A percentile compares a stretch with the other conserved stretches of the same genome.
Evolutionary conservation across 2,888 invertebrate species (phyloP).

Genomic region (Oligia fasciuncula): DNA sequence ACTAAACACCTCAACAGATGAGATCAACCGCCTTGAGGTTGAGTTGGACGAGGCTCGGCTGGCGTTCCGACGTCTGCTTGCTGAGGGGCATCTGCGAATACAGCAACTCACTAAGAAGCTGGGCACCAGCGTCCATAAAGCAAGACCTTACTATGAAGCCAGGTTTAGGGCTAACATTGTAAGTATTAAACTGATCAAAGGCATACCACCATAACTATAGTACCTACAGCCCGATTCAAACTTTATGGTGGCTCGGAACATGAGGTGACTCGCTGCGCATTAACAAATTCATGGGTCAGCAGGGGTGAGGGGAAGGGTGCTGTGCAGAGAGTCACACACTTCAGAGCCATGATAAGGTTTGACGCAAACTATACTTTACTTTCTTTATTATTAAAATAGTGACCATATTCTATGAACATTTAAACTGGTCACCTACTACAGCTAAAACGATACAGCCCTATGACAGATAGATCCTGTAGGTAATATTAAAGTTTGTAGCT

Average conservation of each 20-base stretch:
- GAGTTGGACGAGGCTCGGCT: slow-evolving; percentile 96
- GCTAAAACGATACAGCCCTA: neutral
- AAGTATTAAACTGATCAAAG: slow-evolving; percentile 67
- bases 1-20: slow-evolving; percentile 97
- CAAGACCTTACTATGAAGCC: slow-evolving; percentile 97
- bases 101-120: slow-evolving; percentile 95
- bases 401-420: neutral
- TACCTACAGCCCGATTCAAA: neutral
- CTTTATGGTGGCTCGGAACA: neutral
- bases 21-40: slow-evolving; percentile 97
- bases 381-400: neutral
- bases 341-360: neutral
- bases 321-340: neutral
- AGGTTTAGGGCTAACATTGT: slow-evolving; percentile 95
- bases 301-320: neutral
- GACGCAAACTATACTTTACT: neutral
- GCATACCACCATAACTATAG: neutral
- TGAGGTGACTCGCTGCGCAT: neutral
- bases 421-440: neutral
- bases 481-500: neutral
- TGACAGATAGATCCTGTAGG: neutral
- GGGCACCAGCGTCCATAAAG: slow-evolving; percentile 95
- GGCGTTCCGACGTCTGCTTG: slow-evolving; percentile 94
- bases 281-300: neutral
- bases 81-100: slow-evolving; percentile 95